These are phyloP conservation scores for Pyrocoelia pectoralis DNA, from an alignment of 2,888 invertebrate genomes.

Conservation along the genomic window DNA sequence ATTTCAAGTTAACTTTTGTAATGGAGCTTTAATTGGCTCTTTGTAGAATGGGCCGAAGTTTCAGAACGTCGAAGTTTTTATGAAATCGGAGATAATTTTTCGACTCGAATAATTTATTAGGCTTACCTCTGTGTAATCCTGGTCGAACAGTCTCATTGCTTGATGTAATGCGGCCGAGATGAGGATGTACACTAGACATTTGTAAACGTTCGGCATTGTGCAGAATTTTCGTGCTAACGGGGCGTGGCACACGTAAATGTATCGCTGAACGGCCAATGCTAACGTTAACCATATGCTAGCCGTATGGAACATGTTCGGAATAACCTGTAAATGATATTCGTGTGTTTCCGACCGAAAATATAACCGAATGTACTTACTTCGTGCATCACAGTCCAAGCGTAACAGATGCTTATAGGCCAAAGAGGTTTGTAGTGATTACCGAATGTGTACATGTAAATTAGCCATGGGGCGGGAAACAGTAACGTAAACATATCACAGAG, in stretches of 20 bases:
- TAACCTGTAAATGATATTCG: conserved; percentile 60
- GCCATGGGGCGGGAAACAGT: conserved; percentile 88
- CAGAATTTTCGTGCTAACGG: conserved; percentile 85
- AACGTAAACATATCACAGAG: conserved; percentile 94
- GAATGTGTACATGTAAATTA: conserved; percentile 91
- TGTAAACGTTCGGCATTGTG: conserved; percentile 76
- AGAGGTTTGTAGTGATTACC: conserved; percentile 86
- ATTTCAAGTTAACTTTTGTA: no score
- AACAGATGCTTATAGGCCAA: conserved; percentile 78
- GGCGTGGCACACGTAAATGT: conserved; percentile 95
- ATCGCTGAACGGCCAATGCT: conserved; percentile 89
- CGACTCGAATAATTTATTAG: no score
- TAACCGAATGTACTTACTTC: conserved; percentile 66
- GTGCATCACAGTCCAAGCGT: conserved; percentile 81
- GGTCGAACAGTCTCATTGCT: conserved; percentile 83
- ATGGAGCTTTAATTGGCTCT: no score
- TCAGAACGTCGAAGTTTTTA: no score
- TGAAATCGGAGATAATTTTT: no score
- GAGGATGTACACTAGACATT: conserved; percentile 81
- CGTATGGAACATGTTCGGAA: conserved; percentile 91
- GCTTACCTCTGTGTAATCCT: conserved; percentile 61
- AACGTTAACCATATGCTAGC: conserved; percentile 94
- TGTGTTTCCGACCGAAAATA: not conserved
- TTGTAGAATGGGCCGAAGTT: no score
- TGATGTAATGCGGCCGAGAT: conserved; percentile 83